Percentiles rank a stretch among this genome's conserved stretches.
These are phyloP conservation scores for Furcifer pardalis DNA, from an alignment of 2,797 vertebrate genomes.

Conservation along the genomic window DNA sequence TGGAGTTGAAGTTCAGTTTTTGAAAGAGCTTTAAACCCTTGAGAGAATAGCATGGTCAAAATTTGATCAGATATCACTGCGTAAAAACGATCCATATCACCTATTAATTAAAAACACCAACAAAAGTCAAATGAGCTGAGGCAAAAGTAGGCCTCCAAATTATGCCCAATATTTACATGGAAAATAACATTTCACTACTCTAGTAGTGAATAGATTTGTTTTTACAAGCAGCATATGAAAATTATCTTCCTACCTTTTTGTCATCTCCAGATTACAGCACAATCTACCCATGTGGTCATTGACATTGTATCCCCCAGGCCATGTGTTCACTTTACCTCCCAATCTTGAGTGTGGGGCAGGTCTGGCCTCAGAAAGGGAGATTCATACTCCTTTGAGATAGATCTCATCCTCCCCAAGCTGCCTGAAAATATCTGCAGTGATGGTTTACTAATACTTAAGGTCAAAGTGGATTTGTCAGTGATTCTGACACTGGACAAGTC, in stretches of 20 bases:
- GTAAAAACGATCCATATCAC: background rate
- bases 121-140: rapidly evolving
- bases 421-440: background rate
- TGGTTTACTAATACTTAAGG: background rate
- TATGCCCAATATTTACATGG: background rate
- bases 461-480: background rate
- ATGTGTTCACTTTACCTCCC: background rate
- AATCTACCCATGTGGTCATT: background rate
- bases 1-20: constrained; percentile 3
- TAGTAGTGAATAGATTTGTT: rapidly evolving
- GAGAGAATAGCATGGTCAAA: background rate
- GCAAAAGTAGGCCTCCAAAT: too few relatives aligned
- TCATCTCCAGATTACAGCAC: rapidly evolving
- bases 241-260: background rate
- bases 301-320: background rate
- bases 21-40: background rate
- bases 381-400: background rate
- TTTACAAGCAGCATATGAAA: background rate
- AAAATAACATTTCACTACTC: background rate
- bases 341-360: background rate
- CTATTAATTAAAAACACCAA: background rate
- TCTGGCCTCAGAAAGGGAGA: background rate
- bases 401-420: background rate
- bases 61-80: background rate
- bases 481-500: background rate